These are phyloP conservation scores for Ypsolopha sequella DNA, from an alignment of 2,888 invertebrate species.

Conservation along the genomic window DNA sequence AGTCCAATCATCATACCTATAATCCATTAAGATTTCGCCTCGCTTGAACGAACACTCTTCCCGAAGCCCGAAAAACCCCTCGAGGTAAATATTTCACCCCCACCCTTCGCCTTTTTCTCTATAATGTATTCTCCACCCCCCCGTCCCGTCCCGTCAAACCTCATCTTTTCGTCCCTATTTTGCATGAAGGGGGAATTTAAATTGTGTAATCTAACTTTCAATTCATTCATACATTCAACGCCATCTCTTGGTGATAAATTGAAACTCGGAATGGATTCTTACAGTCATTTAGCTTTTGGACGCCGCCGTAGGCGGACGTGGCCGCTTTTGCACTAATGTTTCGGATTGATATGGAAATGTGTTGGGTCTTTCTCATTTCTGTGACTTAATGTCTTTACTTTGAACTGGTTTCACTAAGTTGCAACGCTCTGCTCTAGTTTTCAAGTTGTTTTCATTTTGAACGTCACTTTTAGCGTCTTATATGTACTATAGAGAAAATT, in stretches of 20 bases:
- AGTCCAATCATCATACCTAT: conserved; percentile 54
- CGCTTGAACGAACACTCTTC: conserved; percentile 59
- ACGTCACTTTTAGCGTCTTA: too few species aligned
- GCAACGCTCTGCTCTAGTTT: too few species aligned
- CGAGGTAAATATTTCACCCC: conserved; percentile 61
- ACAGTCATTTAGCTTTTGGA: conserved; percentile 47
- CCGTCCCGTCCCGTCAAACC: conserved; percentile 48
- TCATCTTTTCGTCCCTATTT: conserved; percentile 67
- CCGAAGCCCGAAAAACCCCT: conserved; percentile 48
- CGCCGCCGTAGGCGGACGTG: conserved; percentile 17
- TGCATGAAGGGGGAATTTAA: conserved; percentile 70
- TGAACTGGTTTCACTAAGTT: too few species aligned
- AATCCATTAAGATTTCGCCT: conserved; percentile 67
- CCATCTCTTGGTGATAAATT: conserved; percentile 68
- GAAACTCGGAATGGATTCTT: conserved; percentile 57
- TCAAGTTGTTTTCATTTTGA: too few species aligned
- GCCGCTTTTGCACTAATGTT: conserved; percentile 13
- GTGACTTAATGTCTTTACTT: not conserved
- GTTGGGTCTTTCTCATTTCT: conserved; percentile 7
- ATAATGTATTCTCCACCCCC: conserved; percentile 55
- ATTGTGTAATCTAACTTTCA: conserved; percentile 72
- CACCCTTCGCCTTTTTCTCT: conserved; percentile 30
- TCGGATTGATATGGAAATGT: conserved; percentile 33
- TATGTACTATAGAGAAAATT: too few species aligned
- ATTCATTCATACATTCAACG: conserved; percentile 70